A percentile compares a stretch with the other conserved stretches of the same genome.
Conservation (phyloP, 1,140 invertebrate species). For the Eumaeus atala region DNA sequence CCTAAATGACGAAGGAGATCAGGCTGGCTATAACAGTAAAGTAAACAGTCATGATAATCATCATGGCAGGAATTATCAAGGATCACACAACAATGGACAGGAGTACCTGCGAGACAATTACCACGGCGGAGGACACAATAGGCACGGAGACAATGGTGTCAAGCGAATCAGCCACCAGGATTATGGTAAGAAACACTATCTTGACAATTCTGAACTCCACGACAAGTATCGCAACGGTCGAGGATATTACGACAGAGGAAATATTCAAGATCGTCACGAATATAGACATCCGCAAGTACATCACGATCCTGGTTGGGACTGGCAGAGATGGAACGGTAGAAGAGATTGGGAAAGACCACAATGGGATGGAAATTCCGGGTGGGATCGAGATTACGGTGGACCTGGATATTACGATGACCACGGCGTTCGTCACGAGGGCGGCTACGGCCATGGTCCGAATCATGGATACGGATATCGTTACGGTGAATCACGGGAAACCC, state of each 20-base stretch:
- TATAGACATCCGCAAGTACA: constrained; percentile 39
- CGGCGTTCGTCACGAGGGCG: constrained; percentile 48
- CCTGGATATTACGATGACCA: constrained; percentile 53
- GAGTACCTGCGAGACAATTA: constrained; percentile 59
- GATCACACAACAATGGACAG: constrained; percentile 63
- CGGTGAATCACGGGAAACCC: constrained; percentile 49
- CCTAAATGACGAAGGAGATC: constrained; percentile 75
- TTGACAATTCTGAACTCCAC: constrained; percentile 65
- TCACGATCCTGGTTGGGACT: constrained; percentile 44
- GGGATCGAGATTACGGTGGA: constrained; percentile 49
- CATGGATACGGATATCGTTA: constrained; percentile 68
- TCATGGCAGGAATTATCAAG: constrained; percentile 64
- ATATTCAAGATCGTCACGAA: constrained; percentile 45
- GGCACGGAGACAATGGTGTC: constrained; percentile 64
- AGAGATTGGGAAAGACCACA: constrained; percentile 39
- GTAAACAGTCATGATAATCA: constrained; percentile 69
- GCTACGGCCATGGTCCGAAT: constrained; percentile 53
- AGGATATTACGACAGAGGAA: constrained; percentile 55
- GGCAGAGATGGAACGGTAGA: constrained; percentile 44
- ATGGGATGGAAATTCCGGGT: constrained; percentile 42
- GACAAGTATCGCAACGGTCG: constrained; percentile 60
- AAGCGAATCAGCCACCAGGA: constrained; percentile 65
- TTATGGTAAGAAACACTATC: constrained; percentile 72
- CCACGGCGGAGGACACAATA: constrained; percentile 66
- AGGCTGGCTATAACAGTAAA: constrained; percentile 69